Conservation (phyloP, 2,888 invertebrate species). For the Marasmarcha lunaedactyla region DNA sequence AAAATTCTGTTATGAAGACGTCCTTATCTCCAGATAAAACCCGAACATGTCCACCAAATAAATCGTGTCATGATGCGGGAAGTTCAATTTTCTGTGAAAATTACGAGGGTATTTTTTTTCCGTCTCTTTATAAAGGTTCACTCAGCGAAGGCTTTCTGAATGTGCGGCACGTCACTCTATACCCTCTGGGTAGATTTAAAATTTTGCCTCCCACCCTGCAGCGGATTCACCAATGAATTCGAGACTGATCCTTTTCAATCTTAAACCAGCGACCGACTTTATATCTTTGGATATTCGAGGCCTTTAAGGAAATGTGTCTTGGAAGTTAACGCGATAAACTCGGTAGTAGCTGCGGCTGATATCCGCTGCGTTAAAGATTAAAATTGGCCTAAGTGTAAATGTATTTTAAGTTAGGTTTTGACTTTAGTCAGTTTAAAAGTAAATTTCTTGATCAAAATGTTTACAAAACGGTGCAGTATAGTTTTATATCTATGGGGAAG, state of each 20-base stretch:
- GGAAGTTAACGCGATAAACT: no score
- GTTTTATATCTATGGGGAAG: no score
- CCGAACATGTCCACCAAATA: slow-evolving; percentile 44
- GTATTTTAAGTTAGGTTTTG: no score
- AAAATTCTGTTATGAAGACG: slow-evolving; percentile 19
- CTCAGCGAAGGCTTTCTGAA: slow-evolving; percentile 26
- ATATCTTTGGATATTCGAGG: no score
- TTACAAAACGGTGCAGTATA: no score
- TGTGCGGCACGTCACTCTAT: slow-evolving; percentile 41
- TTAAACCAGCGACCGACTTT: no score
- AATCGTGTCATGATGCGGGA: slow-evolving; percentile 39
- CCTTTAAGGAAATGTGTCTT: no score
- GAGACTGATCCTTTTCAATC: background rate
- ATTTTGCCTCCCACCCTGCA: slow-evolving; percentile 28
- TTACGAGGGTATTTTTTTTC: slow-evolving; percentile 34
- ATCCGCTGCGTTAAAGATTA: no score
- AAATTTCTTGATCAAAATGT: no score
- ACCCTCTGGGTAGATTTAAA: slow-evolving; percentile 40
- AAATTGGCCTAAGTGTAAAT: no score
- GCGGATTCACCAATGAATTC: slow-evolving; percentile 9
- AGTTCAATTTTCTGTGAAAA: slow-evolving; percentile 54
- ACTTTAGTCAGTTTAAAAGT: no score
- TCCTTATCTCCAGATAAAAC: slow-evolving; percentile 36
- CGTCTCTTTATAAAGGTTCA: slow-evolving; percentile 23
- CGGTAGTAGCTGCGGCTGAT: no score